Conservation (phyloP, 53 echinoderm and acorn worm species). For the Hippasteria phrygiana region DNA sequence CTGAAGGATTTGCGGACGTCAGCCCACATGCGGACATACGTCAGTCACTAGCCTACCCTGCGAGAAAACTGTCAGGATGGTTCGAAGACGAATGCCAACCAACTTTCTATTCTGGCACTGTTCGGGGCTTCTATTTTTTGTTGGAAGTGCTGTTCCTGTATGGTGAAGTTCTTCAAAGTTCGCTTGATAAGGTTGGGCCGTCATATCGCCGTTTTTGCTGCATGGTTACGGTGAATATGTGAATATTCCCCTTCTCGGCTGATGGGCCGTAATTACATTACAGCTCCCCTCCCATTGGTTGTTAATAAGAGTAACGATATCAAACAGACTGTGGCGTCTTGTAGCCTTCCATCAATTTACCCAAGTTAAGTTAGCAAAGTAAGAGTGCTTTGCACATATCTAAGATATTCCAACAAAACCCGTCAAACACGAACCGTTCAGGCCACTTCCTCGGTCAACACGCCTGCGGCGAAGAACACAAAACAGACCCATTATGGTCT, state of each 20-base stretch:
- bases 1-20: too few species aligned
- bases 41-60: too few species aligned
- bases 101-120: too few species aligned
- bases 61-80: too few species aligned
- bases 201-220: too few species aligned
- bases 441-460: constrained; percentile 10
- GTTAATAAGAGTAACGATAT: constrained; percentile 34
- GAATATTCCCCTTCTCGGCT: neutral
- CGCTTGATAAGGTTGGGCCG: too few species aligned
- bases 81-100: too few species aligned
- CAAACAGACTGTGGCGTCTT: neutral
- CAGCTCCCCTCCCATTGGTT: neutral
- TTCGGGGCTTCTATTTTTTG: too few species aligned
- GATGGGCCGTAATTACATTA: neutral
- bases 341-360: neutral
- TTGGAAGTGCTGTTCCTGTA: too few species aligned
- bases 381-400: neutral
- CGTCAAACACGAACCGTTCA: neutral
- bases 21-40: too few species aligned
- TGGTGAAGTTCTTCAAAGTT: too few species aligned
- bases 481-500: neutral
- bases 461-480: neutral
- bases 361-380: constrained; percentile 20
- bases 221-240: too few species aligned
- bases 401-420: neutral